A percentile compares a stretch with the other conserved stretches of the same genome.
These are phyloP conservation scores for Pharmacophagus antenor DNA, from an alignment of 2,888 invertebrate genomes.

Conservation along the genomic window DNA sequence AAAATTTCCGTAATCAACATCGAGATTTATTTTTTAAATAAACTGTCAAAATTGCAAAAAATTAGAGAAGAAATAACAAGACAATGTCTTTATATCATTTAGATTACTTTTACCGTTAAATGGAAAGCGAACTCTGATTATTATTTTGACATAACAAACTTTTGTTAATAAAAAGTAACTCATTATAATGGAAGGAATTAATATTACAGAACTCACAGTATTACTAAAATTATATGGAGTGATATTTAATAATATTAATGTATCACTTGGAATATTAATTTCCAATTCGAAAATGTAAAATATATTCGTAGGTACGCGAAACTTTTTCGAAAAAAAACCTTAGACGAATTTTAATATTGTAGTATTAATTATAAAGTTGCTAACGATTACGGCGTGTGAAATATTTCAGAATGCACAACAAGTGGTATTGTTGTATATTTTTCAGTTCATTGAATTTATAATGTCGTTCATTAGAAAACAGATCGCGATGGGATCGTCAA, in stretches of 20 bases:
- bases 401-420: neutral
- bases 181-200: neutral
- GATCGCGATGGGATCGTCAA: slow-evolving; percentile 4
- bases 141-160: too few species aligned
- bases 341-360: neutral
- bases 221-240: neutral
- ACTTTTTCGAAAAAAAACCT: neutral
- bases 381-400: neutral
- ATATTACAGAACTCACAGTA: neutral
- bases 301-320: neutral
- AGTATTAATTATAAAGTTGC: neutral
- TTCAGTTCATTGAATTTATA: slow-evolving; percentile 1
- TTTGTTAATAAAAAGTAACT: neutral
- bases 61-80: too few species aligned
- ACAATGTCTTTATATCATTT: too few species aligned
- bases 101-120: too few species aligned
- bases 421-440: neutral
- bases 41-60: neutral
- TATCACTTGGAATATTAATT: neutral
- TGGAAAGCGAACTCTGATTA: too few species aligned
- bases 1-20: too few species aligned
- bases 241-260: neutral
- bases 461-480: slow-evolving; percentile 3
- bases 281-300: neutral
- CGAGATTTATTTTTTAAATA: too few species aligned